Evolutionary conservation across 2,797 vertebrate species (phyloP).

Genomic region (Catostomus latipinnis): DNA sequence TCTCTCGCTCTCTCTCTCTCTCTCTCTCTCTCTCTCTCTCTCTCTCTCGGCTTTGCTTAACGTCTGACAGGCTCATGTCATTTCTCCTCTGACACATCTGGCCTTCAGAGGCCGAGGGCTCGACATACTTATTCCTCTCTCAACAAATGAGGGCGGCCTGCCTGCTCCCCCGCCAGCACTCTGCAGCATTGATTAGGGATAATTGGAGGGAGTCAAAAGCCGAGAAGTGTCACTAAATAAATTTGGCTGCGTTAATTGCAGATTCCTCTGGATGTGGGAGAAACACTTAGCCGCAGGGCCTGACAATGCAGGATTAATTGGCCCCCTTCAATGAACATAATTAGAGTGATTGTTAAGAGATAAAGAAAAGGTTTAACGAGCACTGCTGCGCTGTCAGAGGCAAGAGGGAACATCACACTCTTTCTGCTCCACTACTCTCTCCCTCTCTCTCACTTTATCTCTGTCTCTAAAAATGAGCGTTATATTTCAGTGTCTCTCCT

Average conservation of each 20-base stretch:
- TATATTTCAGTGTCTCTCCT: constrained; percentile 27
- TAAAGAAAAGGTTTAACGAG: constrained; percentile 85
- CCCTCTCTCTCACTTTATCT: constrained; percentile 19
- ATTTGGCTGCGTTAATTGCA: constrained; percentile 88
- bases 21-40: neutral
- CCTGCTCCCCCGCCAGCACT: constrained; percentile 69
- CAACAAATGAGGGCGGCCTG: constrained; percentile 77
- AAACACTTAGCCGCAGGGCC: constrained; percentile 86
- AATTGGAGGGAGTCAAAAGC: constrained; percentile 87
- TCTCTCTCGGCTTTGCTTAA: neutral
- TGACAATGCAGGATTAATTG: constrained; percentile 91
- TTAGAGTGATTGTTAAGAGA: constrained; percentile 90
- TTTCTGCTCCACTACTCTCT: constrained; percentile 39
- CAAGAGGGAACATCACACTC: constrained; percentile 66
- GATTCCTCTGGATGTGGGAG: constrained; percentile 84
- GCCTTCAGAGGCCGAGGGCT: constrained; percentile 69
- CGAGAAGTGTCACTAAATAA: constrained; percentile 87
- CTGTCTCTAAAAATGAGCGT: neutral
- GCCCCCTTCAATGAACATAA: constrained; percentile 88
- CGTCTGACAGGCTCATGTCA: constrained; percentile 32
- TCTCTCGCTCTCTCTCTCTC: neutral
- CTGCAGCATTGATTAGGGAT: constrained; percentile 84
- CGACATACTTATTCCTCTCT: constrained; percentile 62
- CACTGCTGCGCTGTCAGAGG: constrained; percentile 72
- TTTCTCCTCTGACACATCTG: constrained; percentile 64